Base-by-base conservation (phyloP, 2,888 invertebrate species). In the Apotomis betuletana region DNA sequence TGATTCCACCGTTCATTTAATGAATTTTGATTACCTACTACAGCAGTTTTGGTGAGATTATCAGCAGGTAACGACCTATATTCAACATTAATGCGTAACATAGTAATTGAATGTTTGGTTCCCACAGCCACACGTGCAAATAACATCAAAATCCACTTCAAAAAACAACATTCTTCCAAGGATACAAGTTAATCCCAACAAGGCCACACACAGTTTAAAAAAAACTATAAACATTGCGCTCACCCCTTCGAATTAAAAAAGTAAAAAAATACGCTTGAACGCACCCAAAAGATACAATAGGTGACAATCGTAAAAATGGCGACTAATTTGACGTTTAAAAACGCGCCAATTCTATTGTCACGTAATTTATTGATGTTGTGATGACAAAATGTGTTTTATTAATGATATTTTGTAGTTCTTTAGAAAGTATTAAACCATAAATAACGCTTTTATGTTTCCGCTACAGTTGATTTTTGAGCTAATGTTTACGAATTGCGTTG, bases 321-420 rank as follows among this genome's bases (percentile, higher is more conserved):
- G 87, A 81, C 90, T 91, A 91, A 92, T 92, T 90, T 91, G 92
- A 91, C 90, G 89, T 90, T 89, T 84, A 88, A 90, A 90, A 90
- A 89, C 87, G 91, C 91, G 90, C 88, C 84, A 88, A 88, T 88
- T 87, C 87, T 88, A 90, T 91, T 91, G 90, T 89, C 84, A 80
- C 78, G 83, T 91, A 90, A 92, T 92, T 91, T 92, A 92, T 92
- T 79, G 90, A 89, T 90, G 90, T 91, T 90, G 84, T 88, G 85
- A 86, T 86, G 83, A 83, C 84, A 85, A 83, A 83, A 83, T 76
- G 79, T 82, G 83, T 86, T 82, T 86, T 89, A 90, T 90, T 92
- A 91, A 91, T 91, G 89, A 88, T 86, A 82, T 84, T 85, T 85
- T 83, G 77, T 83, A 79, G 80, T 85, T 86, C 82, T 82, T 76